Percentiles rank a stretch among this genome's conserved stretches.
These are phyloP conservation scores for Leucoraja erinaceus DNA, from an alignment of 2,113 vertebrate species.

Conservation along the genomic window DNA sequence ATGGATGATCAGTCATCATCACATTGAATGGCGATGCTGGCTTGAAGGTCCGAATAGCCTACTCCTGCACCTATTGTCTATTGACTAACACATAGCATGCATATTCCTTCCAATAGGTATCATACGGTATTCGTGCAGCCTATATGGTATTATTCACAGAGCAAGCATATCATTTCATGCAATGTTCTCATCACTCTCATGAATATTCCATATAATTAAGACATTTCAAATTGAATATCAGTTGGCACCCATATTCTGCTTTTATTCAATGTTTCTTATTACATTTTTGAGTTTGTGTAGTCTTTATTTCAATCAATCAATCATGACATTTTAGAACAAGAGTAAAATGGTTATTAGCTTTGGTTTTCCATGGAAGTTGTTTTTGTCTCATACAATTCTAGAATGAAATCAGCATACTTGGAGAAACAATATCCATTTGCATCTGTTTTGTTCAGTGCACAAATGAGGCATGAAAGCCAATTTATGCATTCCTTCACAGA, in stretches of 20 bases:
- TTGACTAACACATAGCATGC: neutral
- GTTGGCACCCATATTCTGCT: neutral
- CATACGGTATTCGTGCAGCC: neutral
- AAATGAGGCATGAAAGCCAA: too few relatives aligned
- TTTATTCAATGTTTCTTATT: neutral
- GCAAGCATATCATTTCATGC: neutral
- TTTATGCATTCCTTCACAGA: too few relatives aligned
- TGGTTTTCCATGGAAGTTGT: neutral
- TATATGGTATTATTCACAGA: neutral
- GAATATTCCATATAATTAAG: neutral
- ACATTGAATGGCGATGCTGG: too few relatives aligned
- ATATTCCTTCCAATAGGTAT: neutral
- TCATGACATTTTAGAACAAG: neutral
- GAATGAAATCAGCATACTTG: neutral
- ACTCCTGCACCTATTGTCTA: too few relatives aligned
- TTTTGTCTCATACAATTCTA: neutral
- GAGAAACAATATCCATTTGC: neutral
- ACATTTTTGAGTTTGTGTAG: neutral
- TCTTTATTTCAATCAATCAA: neutral
- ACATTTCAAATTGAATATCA: neutral
- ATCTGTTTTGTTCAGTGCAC: too few relatives aligned
- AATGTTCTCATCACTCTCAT: too few relatives aligned
- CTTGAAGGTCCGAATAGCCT: too few relatives aligned
- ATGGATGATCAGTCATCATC: too few relatives aligned
- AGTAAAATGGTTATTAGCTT: neutral